Conservation (phyloP, 2,797 vertebrate species). For the Takifugu ocellatus region DNA sequence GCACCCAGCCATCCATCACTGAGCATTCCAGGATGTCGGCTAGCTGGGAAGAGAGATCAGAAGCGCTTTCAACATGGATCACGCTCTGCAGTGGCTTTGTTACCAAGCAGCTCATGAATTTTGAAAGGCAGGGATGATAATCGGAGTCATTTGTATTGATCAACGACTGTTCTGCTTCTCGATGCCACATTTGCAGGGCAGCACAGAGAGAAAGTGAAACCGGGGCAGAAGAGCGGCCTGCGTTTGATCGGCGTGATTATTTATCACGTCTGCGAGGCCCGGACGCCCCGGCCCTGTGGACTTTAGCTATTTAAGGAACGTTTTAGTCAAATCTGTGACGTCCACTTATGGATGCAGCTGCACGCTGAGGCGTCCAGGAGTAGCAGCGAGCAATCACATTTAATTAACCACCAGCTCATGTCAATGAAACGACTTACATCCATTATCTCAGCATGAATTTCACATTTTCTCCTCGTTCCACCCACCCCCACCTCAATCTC, state of each 20-base stretch:
- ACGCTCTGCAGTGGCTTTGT: background rate
- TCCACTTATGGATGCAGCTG: no score
- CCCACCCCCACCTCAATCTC: background rate
- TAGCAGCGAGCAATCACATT: constrained; percentile 14
- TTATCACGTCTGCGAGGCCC: no score
- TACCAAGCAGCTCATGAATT: constrained; percentile 18
- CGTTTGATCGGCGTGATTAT: no score
- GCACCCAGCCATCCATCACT: constrained; percentile 23
- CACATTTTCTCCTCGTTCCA: constrained; percentile 11
- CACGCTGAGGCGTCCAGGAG: background rate
- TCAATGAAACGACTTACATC: no score
- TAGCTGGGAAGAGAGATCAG: constrained; percentile 32
- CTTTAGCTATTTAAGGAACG: no score
- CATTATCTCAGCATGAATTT: constrained; percentile 24
- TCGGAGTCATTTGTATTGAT: constrained; percentile 22
- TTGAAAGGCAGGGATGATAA: constrained; percentile 8
- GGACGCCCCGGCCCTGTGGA: no score
- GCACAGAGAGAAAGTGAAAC: constrained; percentile 11
- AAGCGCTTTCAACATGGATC: constrained; percentile 21
- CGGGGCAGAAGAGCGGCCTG: background rate
- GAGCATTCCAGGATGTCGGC: constrained; percentile 34
- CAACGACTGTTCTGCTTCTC: constrained; percentile 3
- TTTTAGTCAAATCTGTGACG: no score
- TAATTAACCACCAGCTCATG: constrained; percentile 21
- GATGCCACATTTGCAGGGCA: constrained; percentile 21